These are phyloP conservation scores for Eolophus roseicapilla DNA, from an alignment of 2,113 vertebrate genomes.

Conservation along the genomic window DNA sequence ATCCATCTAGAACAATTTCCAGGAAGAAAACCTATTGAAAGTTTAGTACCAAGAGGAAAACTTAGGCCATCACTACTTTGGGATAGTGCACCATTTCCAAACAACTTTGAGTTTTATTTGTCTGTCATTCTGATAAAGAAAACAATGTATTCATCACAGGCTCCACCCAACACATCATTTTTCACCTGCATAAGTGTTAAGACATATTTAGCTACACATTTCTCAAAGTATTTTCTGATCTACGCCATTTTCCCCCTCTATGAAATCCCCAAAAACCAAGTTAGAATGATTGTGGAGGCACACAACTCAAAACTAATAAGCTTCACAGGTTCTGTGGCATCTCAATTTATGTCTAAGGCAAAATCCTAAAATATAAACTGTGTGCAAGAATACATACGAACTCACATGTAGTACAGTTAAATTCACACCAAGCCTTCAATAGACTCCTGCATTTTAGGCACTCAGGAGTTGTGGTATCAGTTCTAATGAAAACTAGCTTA, in stretches of 20 bases:
- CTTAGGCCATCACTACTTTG: not conserved
- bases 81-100: not conserved
- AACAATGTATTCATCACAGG: not conserved
- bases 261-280: not conserved
- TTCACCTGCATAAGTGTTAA: not conserved
- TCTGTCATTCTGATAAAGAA: not conserved
- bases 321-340: not conserved
- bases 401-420: not conserved
- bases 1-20: not conserved
- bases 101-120: not conserved
- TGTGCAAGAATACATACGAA: not conserved
- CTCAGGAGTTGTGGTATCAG: rapidly evolving
- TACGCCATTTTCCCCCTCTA: not conserved
- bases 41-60: not conserved
- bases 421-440: not conserved
- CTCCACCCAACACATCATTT: not conserved
- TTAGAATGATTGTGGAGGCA: rapidly evolving
- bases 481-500: not conserved
- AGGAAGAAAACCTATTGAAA: not conserved
- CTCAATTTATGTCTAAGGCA: not conserved
- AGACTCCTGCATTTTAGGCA: not conserved
- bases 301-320: not conserved
- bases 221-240: not conserved
- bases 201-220: not conserved
- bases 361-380: not conserved